Percentiles rank a stretch among this genome's conserved stretches.
These are phyloP conservation scores for Hyperoodon ampullatus DNA, from an alignment of 2,113 vertebrate species.

Conservation along the genomic window DNA sequence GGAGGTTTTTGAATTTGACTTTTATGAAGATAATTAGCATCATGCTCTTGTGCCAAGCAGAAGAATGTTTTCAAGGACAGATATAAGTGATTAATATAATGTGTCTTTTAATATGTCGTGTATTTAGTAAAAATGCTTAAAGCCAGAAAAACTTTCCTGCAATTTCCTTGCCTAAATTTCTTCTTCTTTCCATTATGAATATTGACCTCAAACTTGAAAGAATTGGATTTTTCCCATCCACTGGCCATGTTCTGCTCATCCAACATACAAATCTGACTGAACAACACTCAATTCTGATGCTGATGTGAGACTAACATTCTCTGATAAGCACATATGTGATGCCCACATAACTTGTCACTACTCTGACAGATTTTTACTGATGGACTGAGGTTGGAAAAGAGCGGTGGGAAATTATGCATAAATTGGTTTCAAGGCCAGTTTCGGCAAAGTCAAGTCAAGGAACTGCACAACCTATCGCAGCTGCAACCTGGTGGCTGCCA, in stretches of 20 bases:
- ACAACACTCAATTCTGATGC: neutral
- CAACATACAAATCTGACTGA: neutral
- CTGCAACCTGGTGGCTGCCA: neutral
- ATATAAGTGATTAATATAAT: neutral
- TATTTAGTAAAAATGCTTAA: neutral
- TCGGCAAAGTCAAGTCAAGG: neutral
- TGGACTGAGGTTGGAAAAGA: neutral
- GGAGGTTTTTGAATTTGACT: neutral
- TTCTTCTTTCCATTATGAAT: neutral
- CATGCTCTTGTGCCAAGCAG: neutral
- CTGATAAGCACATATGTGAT: neutral
- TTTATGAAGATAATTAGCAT: slow-evolving; percentile 27
- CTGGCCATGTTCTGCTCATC: neutral
- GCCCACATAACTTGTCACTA: neutral
- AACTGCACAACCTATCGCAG: neutral
- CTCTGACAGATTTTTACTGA: neutral
- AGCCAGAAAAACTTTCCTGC: neutral
- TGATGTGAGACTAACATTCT: neutral
- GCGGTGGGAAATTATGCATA: neutral
- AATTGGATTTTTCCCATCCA: neutral
- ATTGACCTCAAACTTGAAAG: neutral
- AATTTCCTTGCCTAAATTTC: neutral
- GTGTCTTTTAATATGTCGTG: neutral
- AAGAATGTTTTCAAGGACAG: neutral
- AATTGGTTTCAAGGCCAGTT: neutral